A percentile compares a stretch with the other conserved stretches of the same genome.
Evolutionary conservation across 2,797 vertebrate genomes (phyloP).

Genomic region (Sternarchorhynchus goeldii): DNA sequence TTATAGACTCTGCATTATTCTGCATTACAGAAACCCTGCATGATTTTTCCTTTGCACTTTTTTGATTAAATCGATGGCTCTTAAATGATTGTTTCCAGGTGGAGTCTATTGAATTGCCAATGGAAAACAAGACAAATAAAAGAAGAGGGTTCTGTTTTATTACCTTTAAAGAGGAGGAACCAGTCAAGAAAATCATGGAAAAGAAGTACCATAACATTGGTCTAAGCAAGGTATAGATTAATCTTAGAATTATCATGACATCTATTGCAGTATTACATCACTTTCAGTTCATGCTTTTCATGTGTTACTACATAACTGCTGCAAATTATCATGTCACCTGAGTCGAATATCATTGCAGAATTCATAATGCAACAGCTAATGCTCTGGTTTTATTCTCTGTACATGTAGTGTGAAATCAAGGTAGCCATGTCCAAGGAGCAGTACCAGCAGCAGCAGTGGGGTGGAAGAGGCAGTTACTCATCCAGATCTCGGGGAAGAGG

Average conservation of each 20-base stretch:
- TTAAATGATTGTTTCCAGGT: slow-evolving; percentile 74
- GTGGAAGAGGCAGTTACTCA: slow-evolving; percentile 86
- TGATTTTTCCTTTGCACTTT: not conserved
- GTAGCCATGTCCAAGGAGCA: slow-evolving; percentile 99
- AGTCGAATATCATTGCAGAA: no score
- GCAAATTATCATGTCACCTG: no score
- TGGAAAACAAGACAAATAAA: slow-evolving; percentile 99
- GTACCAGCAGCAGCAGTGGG: slow-evolving; percentile 98
- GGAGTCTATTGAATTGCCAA: slow-evolving; percentile 95
- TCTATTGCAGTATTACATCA: no score
- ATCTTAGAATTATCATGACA: not conserved
- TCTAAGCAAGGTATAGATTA: slow-evolving; percentile 89
- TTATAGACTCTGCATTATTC: not conserved
- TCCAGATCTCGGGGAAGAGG: slow-evolving; percentile 90
- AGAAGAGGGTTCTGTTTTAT: slow-evolving; percentile 98
- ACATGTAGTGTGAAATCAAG: slow-evolving; percentile 93
- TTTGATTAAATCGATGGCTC: not conserved
- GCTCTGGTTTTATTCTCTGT: not conserved
- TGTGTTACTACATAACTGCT: no score
- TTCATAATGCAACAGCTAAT: not conserved
- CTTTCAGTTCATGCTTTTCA: no score
- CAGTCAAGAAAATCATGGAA: slow-evolving; percentile 97
- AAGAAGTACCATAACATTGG: slow-evolving; percentile 99
- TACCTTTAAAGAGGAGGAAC: slow-evolving; percentile 96
- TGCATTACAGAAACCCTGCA: not conserved